phyloP scores from a whole-genome alignment of 2,888 invertebrate species.

The Diloba caeruleocephala region DNA sequence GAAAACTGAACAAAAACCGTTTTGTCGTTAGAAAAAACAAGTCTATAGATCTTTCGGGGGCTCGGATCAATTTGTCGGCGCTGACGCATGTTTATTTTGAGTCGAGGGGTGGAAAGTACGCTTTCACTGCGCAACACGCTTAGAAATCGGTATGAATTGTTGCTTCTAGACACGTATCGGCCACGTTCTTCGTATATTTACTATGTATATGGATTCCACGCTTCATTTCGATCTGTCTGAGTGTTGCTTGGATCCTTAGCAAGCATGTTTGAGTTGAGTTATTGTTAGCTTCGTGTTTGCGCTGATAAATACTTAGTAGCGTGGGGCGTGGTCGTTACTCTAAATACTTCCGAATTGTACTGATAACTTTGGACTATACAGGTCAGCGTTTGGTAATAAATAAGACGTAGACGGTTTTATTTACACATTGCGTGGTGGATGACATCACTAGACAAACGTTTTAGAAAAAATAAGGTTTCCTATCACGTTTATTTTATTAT shows the following conservation, averaged over 20 bases:
- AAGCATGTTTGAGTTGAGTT: conserved; percentile 17
- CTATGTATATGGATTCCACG: conserved; percentile 20
- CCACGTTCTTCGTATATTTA: conserved; percentile 24
- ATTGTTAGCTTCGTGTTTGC: conserved; percentile 28
- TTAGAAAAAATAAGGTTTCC: conserved; percentile 18
- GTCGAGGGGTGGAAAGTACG: conserved; percentile 62
- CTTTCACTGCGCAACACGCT: conserved; percentile 53
- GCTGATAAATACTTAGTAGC: conserved; percentile 29
- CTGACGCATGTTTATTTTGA: conserved; percentile 36
- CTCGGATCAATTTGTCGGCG: conserved; percentile 8
- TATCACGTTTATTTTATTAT: conserved; percentile 27
- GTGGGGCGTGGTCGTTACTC: conserved; percentile 38
- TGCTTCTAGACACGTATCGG: conserved; percentile 50
- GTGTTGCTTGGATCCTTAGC: conserved; percentile 25
- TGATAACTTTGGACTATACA: conserved; percentile 32
- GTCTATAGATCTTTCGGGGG: conserved; percentile 3
- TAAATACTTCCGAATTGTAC: conserved; percentile 42
- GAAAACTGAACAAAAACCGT: conserved; percentile 63
- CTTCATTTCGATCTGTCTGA: conserved; percentile 14
- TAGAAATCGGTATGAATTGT: conserved; percentile 50
- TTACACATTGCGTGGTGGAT: conserved; percentile 19
- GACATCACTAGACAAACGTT: conserved; percentile 26
- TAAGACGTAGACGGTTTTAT: not conserved
- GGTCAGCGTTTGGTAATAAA: conserved; percentile 21
- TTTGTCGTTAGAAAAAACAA: conserved; percentile 13